These are phyloP conservation scores for Austrolebias charrua DNA, from an alignment of 2,797 vertebrate genomes.

Conservation along the genomic window DNA sequence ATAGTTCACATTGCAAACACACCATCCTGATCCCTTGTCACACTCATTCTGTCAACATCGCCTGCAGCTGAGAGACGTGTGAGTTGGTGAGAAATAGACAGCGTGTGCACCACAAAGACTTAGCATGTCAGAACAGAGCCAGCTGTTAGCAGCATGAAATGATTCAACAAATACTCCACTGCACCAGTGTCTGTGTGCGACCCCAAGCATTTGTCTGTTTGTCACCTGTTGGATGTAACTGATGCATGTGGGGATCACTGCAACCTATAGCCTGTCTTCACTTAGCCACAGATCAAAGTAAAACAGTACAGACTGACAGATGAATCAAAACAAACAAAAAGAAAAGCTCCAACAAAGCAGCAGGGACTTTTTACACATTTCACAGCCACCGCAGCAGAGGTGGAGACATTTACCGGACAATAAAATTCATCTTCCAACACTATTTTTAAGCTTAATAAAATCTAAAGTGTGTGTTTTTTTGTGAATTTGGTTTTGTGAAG, in stretches of 20 bases:
- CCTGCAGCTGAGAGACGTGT: slow-evolving; percentile 57
- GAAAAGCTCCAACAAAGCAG: slow-evolving; percentile 29
- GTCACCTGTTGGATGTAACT: slow-evolving; percentile 51
- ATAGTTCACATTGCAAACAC: slow-evolving; percentile 66
- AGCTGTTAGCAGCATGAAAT: slow-evolving; percentile 61
- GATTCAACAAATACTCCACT: slow-evolving; percentile 33
- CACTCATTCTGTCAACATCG: slow-evolving; percentile 62
- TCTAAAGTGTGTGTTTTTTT: slow-evolving; percentile 30
- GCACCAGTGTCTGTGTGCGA: slow-evolving; percentile 13
- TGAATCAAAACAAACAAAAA: slow-evolving; percentile 59
- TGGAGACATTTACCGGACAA: slow-evolving; percentile 26
- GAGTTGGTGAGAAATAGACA: slow-evolving; percentile 27
- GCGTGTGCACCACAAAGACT: slow-evolving; percentile 19
- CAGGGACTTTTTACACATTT: background rate
- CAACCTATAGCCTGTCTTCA: slow-evolving; percentile 19
- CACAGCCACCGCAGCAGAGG: slow-evolving; percentile 33
- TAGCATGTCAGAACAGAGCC: slow-evolving; percentile 48
- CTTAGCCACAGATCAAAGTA: slow-evolving; percentile 26
- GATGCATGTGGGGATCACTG: slow-evolving; percentile 17
- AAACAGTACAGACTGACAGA: slow-evolving; percentile 53
- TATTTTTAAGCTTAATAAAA: slow-evolving; percentile 61
- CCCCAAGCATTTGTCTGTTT: slow-evolving; percentile 28
- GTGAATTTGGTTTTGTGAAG: slow-evolving; percentile 42
- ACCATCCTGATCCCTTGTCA: slow-evolving; percentile 63
- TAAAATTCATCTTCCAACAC: slow-evolving; percentile 41